Evolutionary conservation across 2,797 vertebrate genomes (phyloP).

Genomic region (Erethizon dorsatum): DNA sequence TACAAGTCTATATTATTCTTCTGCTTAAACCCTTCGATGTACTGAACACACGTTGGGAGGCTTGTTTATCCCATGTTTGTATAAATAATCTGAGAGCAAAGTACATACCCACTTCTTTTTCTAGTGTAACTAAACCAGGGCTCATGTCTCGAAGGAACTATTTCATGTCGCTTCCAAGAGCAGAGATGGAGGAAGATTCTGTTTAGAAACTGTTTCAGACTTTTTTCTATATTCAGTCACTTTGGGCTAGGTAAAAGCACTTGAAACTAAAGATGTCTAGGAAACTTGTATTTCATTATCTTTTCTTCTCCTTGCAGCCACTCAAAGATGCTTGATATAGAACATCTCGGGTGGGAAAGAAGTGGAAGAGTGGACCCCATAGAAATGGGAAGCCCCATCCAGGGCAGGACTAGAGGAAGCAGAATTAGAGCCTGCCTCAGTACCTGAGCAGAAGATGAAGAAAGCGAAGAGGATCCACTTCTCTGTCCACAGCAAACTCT

Average conservation of each 20-base stretch:
- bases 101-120: neutral
- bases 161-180: neutral
- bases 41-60: neutral
- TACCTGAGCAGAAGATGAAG: neutral
- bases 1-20: neutral
- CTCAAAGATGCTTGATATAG: neutral
- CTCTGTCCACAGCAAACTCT: neutral
- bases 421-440: neutral
- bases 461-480: neutral
- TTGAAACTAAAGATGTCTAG: neutral
- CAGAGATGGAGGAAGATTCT: neutral
- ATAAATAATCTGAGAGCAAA: neutral
- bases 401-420: accelerated
- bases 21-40: neutral
- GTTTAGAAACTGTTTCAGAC: neutral
- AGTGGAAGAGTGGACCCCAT: accelerated
- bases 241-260: neutral
- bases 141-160: neutral
- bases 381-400: neutral
- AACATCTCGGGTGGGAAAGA: neutral
- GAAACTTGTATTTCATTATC: neutral
- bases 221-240: neutral
- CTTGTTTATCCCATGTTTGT: neutral
- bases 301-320: neutral
- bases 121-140: neutral